phyloP scores from a whole-genome alignment of 2,797 vertebrate species.

The Diglossa cyanea region DNA sequence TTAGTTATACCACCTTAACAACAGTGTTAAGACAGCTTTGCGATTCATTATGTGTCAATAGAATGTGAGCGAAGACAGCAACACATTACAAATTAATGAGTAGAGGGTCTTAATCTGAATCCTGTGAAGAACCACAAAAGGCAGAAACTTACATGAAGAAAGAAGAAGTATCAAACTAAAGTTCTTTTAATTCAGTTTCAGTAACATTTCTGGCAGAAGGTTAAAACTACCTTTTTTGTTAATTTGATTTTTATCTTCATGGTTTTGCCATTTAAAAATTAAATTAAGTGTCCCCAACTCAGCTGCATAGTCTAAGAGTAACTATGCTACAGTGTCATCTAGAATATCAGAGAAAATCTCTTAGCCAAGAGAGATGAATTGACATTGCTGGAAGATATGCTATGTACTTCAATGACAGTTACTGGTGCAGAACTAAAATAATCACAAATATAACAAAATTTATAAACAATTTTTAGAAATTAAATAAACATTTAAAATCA shows the following conservation, averaged over 20 bases:
- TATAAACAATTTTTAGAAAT: neutral
- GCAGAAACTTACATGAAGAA: neutral
- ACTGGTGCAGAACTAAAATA: neutral
- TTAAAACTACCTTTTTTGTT: neutral
- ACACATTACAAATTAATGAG: neutral
- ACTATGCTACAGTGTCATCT: neutral
- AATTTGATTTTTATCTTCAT: neutral
- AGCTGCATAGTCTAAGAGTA: neutral
- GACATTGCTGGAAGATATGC: neutral
- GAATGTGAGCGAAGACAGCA: neutral
- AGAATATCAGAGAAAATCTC: neutral
- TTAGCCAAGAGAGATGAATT: neutral
- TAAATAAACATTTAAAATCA: neutral
- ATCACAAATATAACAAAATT: neutral
- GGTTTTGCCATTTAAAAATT: neutral
- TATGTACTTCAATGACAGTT: neutral
- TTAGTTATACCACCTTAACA: neutral
- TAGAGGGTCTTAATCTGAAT: neutral
- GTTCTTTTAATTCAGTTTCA: neutral
- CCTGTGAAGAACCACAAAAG: neutral
- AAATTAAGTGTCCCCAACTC: neutral
- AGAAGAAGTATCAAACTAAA: neutral
- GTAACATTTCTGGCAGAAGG: neutral
- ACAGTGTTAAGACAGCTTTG: neutral
- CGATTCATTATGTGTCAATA: neutral